Evolutionary conservation across 2,113 vertebrate species (phyloP).

Genomic region (Nothocercus nigrocapillus): DNA sequence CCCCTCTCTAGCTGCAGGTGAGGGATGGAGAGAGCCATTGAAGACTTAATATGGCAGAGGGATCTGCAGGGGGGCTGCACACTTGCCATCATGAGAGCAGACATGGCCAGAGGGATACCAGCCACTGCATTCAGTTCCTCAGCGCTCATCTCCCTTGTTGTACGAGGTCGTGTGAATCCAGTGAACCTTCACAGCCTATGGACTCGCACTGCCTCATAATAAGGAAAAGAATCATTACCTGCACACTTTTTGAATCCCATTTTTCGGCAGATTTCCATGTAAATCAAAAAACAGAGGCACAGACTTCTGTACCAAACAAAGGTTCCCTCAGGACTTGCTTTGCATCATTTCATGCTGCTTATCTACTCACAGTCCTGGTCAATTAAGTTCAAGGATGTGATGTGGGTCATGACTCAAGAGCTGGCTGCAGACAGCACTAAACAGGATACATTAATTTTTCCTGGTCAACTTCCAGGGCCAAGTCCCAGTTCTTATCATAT

Average conservation of each 20-base stretch:
- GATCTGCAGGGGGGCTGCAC: fast-evolving
- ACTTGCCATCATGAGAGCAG: background rate
- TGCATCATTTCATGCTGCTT: background rate
- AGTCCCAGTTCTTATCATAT: background rate
- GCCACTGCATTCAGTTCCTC: background rate
- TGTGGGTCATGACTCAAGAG: background rate
- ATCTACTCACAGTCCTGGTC: background rate
- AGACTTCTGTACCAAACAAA: background rate
- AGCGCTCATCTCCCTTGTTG: background rate
- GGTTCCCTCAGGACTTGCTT: fast-evolving
- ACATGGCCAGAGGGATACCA: fast-evolving
- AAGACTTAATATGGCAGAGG: fast-evolving
- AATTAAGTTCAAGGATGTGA: constrained; percentile 3
- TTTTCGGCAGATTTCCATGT: background rate
- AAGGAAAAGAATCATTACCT: background rate
- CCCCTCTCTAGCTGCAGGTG: background rate
- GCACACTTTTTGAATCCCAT: background rate
- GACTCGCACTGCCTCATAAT: background rate
- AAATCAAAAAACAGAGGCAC: background rate
- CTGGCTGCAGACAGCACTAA: background rate
- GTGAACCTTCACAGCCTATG: background rate
- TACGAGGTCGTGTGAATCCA: background rate
- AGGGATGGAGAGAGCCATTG: background rate
- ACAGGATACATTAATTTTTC: constrained; percentile 39
- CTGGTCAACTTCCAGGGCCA: background rate